Base-by-base conservation (phyloP, 2,888 invertebrate genomes). In the Ischnus inquisitorius region DNA sequence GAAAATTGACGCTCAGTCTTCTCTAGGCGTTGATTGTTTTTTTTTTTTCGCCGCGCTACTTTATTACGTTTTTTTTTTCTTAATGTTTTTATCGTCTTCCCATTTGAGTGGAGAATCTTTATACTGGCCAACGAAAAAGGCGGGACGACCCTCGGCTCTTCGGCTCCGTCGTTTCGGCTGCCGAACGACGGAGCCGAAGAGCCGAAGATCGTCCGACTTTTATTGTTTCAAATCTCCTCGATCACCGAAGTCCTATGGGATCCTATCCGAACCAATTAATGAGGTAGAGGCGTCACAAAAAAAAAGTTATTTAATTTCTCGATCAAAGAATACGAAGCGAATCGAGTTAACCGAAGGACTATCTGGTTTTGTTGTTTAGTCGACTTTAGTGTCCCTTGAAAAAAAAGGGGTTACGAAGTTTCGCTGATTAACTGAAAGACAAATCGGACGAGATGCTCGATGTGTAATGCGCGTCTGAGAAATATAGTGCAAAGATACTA, bases 61-160 rank as follows among this genome's bases (percentile, higher is more conserved):
- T 34, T 34, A 34, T 54, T 14, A 12, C 12, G 12, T 46, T 54
- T 10, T 54, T 34, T 57, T 6, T 54, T 57, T 39, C 14, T 3
- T 14, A 14, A 8, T n/a, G 10, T 60, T 3, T 60, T 28, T 51
- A 79, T 43, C 28, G 46, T 16, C 16, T 43, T 64, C 64, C n/a
- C 41, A 43, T 16, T 19, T 22, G 39, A 41, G 25, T 43, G 4
- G 19, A 19, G 22, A 34, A 75, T 60, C 19, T 34, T 64, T 67
- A 48, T 60, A 34, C 10, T 60, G 54, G 54, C 14, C n/a, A 19
- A 8, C 28, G 6, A 51, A 62, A 65, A n/a, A 10, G 12, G 48
- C 54, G 68, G 78, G 78, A 82, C 82, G 78, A 71, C 43, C 72
- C 43, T 62, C 65, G 77, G 74, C 74, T 82, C 22, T 79, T 67